phyloP scores from a whole-genome alignment of 2,888 invertebrate species.

The Cryptus viduatorius region DNA sequence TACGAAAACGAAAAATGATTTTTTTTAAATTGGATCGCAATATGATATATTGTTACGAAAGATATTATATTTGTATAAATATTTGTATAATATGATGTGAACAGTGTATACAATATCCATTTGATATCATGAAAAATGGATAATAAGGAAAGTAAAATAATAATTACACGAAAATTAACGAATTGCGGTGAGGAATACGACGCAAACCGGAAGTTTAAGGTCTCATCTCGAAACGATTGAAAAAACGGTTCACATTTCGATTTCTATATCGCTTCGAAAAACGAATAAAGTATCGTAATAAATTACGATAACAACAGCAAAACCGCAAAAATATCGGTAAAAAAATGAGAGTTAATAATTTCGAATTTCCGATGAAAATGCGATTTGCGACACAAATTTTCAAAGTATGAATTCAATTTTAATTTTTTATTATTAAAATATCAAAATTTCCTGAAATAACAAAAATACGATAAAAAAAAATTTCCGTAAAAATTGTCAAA shows the following conservation, averaged over 20 bases:
- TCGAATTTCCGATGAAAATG: constrained; percentile 44
- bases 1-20: constrained; percentile 22
- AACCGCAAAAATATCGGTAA: constrained; percentile 77
- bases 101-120: background rate
- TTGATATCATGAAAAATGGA: constrained; percentile 18
- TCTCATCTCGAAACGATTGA: background rate
- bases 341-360: constrained; percentile 73
- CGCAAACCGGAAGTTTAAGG: background rate
- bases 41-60: too few relatives aligned
- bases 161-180: too few relatives aligned
- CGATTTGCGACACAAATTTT: constrained; percentile 18
- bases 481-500: too few relatives aligned
- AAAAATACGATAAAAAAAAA: too few relatives aligned
- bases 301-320: constrained; percentile 77
- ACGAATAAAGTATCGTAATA: constrained; percentile 74
- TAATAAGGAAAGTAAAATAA: constrained; percentile 35
- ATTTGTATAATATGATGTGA: too few relatives aligned
- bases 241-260: too few relatives aligned
- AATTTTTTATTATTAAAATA: too few relatives aligned
- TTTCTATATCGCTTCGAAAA: constrained; percentile 35
- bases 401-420: too few relatives aligned
- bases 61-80: too few relatives aligned
- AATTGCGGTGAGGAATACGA: too few relatives aligned
- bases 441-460: too few relatives aligned
- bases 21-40: too few relatives aligned